Percentiles rank a stretch among this genome's conserved stretches.
Conservation (phyloP, 2,113 vertebrate genomes). For the Prionailurus viverrinus region DNA sequence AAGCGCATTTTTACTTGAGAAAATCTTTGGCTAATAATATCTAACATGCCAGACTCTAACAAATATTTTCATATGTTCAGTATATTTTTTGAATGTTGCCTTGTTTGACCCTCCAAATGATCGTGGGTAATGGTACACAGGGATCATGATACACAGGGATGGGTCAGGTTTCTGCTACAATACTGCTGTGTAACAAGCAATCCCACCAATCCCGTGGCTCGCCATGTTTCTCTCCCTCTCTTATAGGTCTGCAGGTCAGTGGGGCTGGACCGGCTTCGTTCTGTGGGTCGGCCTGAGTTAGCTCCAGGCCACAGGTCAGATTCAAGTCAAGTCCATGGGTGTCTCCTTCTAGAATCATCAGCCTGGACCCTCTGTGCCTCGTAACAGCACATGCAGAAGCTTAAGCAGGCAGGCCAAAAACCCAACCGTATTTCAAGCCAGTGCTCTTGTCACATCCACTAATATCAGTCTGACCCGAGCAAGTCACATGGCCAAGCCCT, state of each 20-base stretch:
- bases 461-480: not conserved
- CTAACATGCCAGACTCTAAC: not conserved
- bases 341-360: not conserved
- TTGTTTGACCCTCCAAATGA: not conserved
- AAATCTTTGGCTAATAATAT: not conserved
- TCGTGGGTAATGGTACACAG: too few relatives aligned
- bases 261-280: not conserved
- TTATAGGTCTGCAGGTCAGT: fast-evolving
- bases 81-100: not conserved
- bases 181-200: not conserved
- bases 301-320: not conserved
- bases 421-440: not conserved
- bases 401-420: not conserved
- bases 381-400: not conserved
- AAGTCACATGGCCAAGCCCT: not conserved
- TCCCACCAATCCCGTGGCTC: fast-evolving
- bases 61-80: not conserved
- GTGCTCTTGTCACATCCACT: not conserved
- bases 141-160: fast-evolving
- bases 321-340: not conserved
- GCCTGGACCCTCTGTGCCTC: too few relatives aligned
- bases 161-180: not conserved
- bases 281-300: not conserved
- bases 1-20: not conserved
- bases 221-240: not conserved